These are phyloP conservation scores for Cydia pomonella DNA, from an alignment of 1,140 invertebrate genomes.

Conservation along the genomic window DNA sequence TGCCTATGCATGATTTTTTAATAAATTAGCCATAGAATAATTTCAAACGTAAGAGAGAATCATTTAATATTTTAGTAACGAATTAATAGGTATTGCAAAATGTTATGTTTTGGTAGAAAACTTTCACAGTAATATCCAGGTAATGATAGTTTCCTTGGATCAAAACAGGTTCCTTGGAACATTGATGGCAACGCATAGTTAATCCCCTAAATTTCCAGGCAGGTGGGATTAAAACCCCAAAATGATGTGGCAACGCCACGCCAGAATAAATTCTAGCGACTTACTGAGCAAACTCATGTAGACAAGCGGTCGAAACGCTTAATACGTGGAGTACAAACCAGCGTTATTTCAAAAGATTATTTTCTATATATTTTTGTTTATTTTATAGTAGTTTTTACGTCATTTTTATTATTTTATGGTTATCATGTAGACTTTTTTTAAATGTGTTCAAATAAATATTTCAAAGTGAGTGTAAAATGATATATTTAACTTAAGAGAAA, in stretches of 20 bases:
- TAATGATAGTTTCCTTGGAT: background rate
- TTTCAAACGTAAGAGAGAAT: too few species aligned
- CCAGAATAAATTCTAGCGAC: slow-evolving; percentile 36
- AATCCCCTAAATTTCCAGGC: slow-evolving; percentile 39
- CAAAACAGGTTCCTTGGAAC: background rate
- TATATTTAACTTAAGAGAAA: too few species aligned
- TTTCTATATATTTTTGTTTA: too few species aligned
- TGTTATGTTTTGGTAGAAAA: background rate
- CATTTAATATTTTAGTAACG: too few species aligned
- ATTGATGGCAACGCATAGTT: slow-evolving; percentile 8
- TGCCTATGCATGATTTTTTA: too few species aligned
- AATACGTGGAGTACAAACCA: background rate
- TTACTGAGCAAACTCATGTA: background rate
- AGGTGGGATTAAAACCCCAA: slow-evolving; percentile 38
- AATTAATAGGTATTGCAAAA: too few species aligned
- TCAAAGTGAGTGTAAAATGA: too few species aligned
- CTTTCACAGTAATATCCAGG: background rate
- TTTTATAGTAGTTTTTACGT: too few species aligned
- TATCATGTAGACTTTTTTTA: too few species aligned
- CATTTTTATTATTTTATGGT: too few species aligned
- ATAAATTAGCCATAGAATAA: too few species aligned
- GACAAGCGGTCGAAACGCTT: slow-evolving; percentile 22
- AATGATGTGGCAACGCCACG: slow-evolving; percentile 37
- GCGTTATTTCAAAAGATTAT: background rate
- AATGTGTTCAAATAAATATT: too few species aligned